These are phyloP conservation scores for Albula glossodonta DNA, from an alignment of 2,113 vertebrate species.

Conservation along the genomic window DNA sequence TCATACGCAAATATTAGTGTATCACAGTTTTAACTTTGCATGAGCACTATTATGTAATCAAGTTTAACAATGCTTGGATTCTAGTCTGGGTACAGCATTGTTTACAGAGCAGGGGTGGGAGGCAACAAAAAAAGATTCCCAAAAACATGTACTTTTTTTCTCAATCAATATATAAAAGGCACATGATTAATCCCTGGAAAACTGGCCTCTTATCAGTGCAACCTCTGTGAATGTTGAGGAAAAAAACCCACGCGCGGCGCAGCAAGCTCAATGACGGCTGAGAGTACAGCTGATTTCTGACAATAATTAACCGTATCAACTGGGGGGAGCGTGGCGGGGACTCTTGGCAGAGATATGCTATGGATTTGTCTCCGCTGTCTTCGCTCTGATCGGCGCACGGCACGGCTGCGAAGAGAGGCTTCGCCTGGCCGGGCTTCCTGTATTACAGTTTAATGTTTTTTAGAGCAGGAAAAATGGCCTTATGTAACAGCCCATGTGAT, in stretches of 20 bases:
- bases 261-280: slow-evolving; percentile 42
- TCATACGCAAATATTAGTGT: neutral
- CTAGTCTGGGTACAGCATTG: neutral
- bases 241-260: slow-evolving; percentile 38
- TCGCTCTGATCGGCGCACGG: slow-evolving; percentile 44
- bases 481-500: slow-evolving; percentile 82
- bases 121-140: neutral
- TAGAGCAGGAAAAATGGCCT: slow-evolving; percentile 83
- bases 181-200: neutral
- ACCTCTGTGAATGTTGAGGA: slow-evolving; percentile 9
- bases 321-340: slow-evolving; percentile 48
- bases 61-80: neutral
- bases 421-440: slow-evolving; percentile 66
- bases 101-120: neutral
- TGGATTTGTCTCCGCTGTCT: slow-evolving; percentile 55
- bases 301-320: slow-evolving; percentile 64
- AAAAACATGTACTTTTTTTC: neutral
- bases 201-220: slow-evolving; percentile 13
- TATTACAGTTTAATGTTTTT: slow-evolving; percentile 81
- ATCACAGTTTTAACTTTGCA: neutral
- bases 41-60: neutral
- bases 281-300: slow-evolving; percentile 46
- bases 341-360: slow-evolving; percentile 48
- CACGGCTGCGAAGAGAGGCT: slow-evolving; percentile 19
- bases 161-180: neutral